These are phyloP conservation scores for Euglossa dilemma DNA, from an alignment of 1,140 invertebrate species.

Conservation along the genomic window DNA sequence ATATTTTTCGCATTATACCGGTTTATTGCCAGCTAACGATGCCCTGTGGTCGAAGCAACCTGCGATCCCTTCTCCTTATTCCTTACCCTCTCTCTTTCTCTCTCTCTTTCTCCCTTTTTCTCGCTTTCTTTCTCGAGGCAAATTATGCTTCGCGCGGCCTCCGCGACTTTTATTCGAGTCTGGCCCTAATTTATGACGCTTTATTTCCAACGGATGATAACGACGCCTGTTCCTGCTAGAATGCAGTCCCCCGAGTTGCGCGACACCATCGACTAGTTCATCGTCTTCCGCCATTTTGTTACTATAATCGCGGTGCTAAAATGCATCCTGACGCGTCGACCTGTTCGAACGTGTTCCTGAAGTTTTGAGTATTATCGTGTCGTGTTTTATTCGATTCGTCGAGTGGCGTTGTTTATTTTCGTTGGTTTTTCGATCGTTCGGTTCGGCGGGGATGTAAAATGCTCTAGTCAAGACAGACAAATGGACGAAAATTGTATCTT, in stretches of 20 bases:
- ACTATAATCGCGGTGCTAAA: no score
- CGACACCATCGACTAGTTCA: no score
- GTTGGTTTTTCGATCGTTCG: no score
- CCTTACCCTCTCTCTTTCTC: not conserved
- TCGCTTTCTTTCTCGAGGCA: not conserved
- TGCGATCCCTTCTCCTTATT: slow-evolving; percentile 4
- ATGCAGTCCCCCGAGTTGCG: not conserved
- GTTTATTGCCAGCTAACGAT: slow-evolving; percentile 51
- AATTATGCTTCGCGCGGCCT: slow-evolving; percentile 1
- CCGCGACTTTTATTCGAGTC: slow-evolving; percentile 25
- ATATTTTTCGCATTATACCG: slow-evolving; percentile 44
- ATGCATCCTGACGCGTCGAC: no score
- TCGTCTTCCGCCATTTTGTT: no score
- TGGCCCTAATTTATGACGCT: slow-evolving; percentile 18
- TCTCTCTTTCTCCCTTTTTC: not conserved
- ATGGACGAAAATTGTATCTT: no score
- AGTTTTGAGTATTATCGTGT: no score
- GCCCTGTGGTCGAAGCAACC: not conserved
- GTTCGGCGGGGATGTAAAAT: no score
- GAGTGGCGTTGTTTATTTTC: no score
- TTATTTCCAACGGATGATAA: slow-evolving; percentile 22
- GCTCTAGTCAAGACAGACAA: no score
- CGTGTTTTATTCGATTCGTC: no score
- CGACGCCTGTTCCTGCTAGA: not conserved
- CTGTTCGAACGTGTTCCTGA: no score